phyloP scores from a whole-genome alignment of 2,113 vertebrate species.

The Atractosteus spatula region DNA sequence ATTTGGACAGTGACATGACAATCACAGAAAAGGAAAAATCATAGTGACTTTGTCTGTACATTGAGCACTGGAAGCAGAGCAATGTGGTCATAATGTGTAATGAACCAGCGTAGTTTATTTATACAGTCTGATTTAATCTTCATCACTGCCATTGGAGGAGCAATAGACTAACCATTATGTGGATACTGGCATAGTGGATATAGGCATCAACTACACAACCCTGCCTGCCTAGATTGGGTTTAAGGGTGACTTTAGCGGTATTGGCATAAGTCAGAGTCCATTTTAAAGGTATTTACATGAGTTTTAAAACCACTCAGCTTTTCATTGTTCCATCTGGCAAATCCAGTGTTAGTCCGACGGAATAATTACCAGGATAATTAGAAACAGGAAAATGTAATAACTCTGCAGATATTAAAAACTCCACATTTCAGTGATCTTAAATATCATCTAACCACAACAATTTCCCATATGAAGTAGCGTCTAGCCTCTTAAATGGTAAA shows the following conservation, averaged over 20 bases:
- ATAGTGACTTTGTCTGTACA: not conserved
- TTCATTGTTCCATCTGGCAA: slow-evolving; percentile 14
- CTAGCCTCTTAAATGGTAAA: slow-evolving; percentile 53
- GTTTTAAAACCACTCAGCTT: not conserved
- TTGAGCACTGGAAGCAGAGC: not conserved
- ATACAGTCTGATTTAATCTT: not conserved
- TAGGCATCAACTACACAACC: not conserved
- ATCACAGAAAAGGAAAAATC: not conserved
- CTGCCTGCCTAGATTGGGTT: not conserved
- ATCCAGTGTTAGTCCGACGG: slow-evolving; percentile 29
- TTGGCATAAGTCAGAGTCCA: not conserved
- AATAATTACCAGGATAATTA: slow-evolving; percentile 52
- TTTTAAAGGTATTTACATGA: slow-evolving; percentile 3
- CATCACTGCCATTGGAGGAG: slow-evolving; percentile 25
- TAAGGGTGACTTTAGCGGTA: not conserved
- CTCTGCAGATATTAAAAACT: slow-evolving; percentile 33
- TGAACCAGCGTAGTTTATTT: not conserved
- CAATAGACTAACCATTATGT: slow-evolving; percentile 8
- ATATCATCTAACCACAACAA: slow-evolving; percentile 49
- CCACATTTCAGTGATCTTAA: slow-evolving; percentile 37
- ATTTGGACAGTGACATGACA: too few species aligned
- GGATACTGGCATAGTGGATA: slow-evolving; percentile 34
- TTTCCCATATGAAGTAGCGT: slow-evolving; percentile 67
- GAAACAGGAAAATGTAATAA: slow-evolving; percentile 48
- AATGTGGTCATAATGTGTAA: not conserved